Evolutionary conservation across 2,113 vertebrate genomes (phyloP).

Genomic region (Arizona elegans): DNA sequence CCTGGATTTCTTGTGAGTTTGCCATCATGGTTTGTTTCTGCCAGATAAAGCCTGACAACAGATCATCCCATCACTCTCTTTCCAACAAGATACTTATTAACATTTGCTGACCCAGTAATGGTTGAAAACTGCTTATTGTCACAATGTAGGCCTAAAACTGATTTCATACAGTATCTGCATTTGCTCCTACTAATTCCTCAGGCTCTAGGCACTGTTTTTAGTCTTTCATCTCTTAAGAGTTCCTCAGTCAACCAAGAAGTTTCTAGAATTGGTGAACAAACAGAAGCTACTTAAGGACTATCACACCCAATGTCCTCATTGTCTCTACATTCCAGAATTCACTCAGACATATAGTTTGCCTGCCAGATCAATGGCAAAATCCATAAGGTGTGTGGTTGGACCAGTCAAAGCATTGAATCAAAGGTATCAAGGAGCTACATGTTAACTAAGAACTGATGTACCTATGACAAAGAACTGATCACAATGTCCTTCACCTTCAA

Average conservation of each 20-base stretch:
- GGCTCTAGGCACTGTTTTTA: neutral
- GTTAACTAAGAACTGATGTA: neutral
- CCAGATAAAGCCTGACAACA: neutral
- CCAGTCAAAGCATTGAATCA: neutral
- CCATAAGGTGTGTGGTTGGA: neutral
- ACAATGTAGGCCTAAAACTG: neutral
- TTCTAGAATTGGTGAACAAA: neutral
- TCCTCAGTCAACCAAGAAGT: neutral
- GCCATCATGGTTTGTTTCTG: neutral
- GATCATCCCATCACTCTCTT: neutral
- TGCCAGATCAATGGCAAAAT: neutral
- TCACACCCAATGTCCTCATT: neutral
- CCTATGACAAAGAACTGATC: neutral
- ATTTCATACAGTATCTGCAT: neutral
- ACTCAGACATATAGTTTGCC: neutral
- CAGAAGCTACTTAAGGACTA: neutral
- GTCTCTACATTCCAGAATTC: neutral
- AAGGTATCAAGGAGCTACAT: neutral
- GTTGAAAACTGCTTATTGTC: neutral
- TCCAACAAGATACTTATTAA: neutral
- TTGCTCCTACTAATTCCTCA: neutral
- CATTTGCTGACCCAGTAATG: neutral
- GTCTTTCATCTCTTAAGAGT: neutral
- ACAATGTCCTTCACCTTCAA: neutral
- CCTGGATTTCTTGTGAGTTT: neutral